phyloP scores from a whole-genome alignment of 2,113 vertebrate genomes.

The Collichthys lucidus region DNA sequence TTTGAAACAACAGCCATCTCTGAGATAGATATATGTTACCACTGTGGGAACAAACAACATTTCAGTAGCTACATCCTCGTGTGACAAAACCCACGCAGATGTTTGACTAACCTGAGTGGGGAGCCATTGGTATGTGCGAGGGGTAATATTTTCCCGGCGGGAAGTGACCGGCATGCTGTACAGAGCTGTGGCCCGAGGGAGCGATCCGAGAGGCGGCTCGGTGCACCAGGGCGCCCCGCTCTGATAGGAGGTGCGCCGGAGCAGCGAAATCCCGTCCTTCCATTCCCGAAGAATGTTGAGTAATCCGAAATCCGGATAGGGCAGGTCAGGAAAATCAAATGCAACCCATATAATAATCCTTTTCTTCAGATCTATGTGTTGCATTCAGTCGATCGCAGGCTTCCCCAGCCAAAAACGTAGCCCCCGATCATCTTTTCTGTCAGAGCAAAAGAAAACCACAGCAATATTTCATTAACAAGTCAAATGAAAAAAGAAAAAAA shows the following conservation, averaged over 20 bases:
- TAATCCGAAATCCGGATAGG: conserved; percentile 84
- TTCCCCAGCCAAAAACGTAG: conserved; percentile 79
- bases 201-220: conserved; percentile 91
- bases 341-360: conserved; percentile 86
- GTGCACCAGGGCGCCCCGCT: conserved; percentile 92
- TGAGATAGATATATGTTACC: neutral
- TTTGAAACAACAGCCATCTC: conserved; percentile 39
- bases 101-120: conserved; percentile 93
- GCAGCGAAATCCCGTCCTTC: conserved; percentile 96
- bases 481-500: neutral
- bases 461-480: conserved; percentile 41
- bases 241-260: conserved; percentile 93
- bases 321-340: conserved; percentile 79
- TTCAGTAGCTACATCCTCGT: neutral
- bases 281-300: conserved; percentile 85
- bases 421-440: conserved; percentile 86
- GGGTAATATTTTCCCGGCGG: conserved; percentile 95
- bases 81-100: conserved; percentile 6
- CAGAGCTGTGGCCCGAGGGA: conserved; percentile 89
- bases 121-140: conserved; percentile 94
- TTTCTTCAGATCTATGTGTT: conserved; percentile 79
- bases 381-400: conserved; percentile 81
- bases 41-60: neutral
- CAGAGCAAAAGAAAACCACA: conserved; percentile 63
- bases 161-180: conserved; percentile 92